phyloP scores from a whole-genome alignment of 2,888 invertebrate genomes.

The Eupeodes luniger region DNA sequence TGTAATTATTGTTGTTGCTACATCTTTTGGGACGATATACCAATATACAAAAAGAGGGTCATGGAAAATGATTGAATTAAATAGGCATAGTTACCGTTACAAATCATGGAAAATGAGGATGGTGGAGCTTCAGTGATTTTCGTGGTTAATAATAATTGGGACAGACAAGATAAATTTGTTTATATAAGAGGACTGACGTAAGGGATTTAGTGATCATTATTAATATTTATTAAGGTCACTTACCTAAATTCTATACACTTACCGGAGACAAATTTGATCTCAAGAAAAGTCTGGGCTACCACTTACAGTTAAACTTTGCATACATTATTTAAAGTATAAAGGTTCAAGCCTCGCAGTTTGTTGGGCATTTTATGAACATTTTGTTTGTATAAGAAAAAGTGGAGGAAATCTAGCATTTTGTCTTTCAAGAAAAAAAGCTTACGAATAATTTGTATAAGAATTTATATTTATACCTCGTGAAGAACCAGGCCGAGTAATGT shows the following conservation, averaged over 20 bases:
- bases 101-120: background rate
- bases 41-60: background rate
- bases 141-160: background rate
- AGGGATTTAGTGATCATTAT: background rate
- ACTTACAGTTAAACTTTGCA: too few relatives aligned
- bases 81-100: background rate
- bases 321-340: too few relatives aligned
- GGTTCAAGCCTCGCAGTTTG: too few relatives aligned
- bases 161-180: background rate
- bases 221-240: background rate
- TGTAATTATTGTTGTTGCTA: conserved; percentile 2
- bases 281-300: too few relatives aligned
- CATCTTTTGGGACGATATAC: background rate
- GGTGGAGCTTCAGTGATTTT: background rate
- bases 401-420: too few relatives aligned
- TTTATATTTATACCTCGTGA: too few relatives aligned
- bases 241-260: background rate
- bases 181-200: background rate
- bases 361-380: too few relatives aligned
- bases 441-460: too few relatives aligned
- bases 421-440: too few relatives aligned
- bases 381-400: too few relatives aligned
- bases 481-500: too few relatives aligned
- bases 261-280: too few relatives aligned
- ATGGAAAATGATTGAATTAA: conserved; percentile 16